Evolutionary conservation across 2,797 vertebrate species (phyloP), one percentile per base, ranked within the genome.

Genomic region (Buceros bicornis): DNA sequence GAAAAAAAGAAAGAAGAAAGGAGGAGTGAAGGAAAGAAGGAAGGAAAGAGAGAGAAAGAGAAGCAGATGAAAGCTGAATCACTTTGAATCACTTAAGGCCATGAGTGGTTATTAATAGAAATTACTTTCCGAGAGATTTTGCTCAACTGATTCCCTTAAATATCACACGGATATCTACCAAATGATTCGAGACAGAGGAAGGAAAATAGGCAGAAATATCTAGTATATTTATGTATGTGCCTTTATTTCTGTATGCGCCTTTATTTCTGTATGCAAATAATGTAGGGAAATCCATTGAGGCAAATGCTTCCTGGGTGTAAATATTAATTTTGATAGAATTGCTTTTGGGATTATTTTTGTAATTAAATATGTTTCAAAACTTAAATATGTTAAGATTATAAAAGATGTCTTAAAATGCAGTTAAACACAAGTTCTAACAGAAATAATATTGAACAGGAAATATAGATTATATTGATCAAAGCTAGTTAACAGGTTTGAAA

Each of bases 401-500:
- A 93, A 6, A 80, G 24, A 21, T 50, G 58, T 8, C 11, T 86
- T 80, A 87, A 92, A 81, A 94, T 6, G 6, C 31, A 85, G 64
- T 53, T 40, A 80, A 53, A 13, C 11, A 66, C 3, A 2, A 66
- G 22, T 33, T 65, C 72, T 87, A 62, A 76, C 33, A 92, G 22
- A 86, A 93, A 56, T 74, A 76, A 43, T 31, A 91, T 10, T 48
- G 50, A 90, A 51, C 29, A 79, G 61, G 28, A 94, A 86, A 89
- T 82, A 78, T 3, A 65, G 24, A 57, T 77, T 62, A 15, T 1
- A 3, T 66, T n/a, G 56, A 53, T 81, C 53, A 62, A 50, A 76
- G 16, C 29, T 81, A 70, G 81, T 97, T 96, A 96, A 95, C 54
- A 57, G 65, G 28, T 72, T 88, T 66, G 53, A 64, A 92, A 94